Evolutionary conservation across 1,140 invertebrate species (phyloP), one percentile per base, ranked within the genome.

Genomic region (Hyles vespertilio): DNA sequence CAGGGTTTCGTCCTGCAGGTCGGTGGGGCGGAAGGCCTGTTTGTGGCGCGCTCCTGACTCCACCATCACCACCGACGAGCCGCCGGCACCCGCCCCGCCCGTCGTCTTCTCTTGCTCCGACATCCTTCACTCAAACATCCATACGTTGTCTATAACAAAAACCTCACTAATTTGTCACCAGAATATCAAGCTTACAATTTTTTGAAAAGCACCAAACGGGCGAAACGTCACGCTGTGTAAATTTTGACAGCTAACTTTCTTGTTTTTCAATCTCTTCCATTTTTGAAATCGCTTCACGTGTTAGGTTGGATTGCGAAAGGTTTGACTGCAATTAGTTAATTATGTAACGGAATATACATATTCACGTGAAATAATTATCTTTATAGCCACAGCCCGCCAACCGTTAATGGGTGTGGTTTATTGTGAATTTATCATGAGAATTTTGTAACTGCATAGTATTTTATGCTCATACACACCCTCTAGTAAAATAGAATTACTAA

Each of bases 241-340:
- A 84, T 83, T 84, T 85, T 84, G 84, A 87, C 82, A 79, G 67
- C 51, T 63, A 59, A 67, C 51, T 75, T 80, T 72, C 55, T 78
- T 78, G 68, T 79, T 82, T 84, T 84, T 67, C 57, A 10, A 40
- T 56, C 64, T 66, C 69, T 84, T 87, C 84, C 63, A 82, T 79
- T 77, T 84, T 84, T 58, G 72, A 86, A 86, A 75, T 40, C 36
- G 36, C 4, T 5, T 40, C 5, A 2, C 36, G 36, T 1, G 1
- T 5, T 40, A 40, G 36, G 36, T 40, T 40, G 4, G 36, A 5
- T 40, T 40, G 36, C 36, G 36, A 5, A 8, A 40, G 8, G 36
- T 5, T 40, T 40, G 36, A 8, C 36, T 40, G 36, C 8, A 40
- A 40, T 40, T 40, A 40, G 8, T 40, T 5, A 40, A 40, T 40